These are phyloP conservation scores for Erannis defoliaria DNA, from an alignment of 2,888 invertebrate genomes.

Conservation along the genomic window DNA sequence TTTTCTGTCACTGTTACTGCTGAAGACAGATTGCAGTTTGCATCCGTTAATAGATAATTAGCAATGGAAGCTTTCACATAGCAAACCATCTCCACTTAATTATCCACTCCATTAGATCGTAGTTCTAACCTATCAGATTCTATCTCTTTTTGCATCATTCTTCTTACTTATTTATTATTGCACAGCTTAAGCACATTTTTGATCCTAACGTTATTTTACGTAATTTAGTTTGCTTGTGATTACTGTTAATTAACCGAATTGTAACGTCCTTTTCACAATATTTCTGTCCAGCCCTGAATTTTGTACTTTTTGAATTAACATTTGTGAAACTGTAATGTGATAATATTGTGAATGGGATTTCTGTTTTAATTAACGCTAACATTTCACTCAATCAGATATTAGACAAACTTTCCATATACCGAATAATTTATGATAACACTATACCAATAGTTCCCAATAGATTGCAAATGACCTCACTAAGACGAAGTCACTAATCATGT, in stretches of 20 bases:
- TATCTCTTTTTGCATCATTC: slow-evolving; percentile 39
- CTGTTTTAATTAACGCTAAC: slow-evolving; percentile 15
- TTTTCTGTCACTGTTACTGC: slow-evolving; percentile 60
- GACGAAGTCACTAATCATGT: slow-evolving; percentile 32
- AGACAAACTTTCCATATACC: slow-evolving; percentile 22
- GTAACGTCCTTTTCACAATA: slow-evolving; percentile 35
- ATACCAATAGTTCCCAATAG: slow-evolving; percentile 24
- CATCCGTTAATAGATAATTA: slow-evolving; percentile 58
- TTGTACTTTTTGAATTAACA: neutral
- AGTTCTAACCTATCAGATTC: slow-evolving; percentile 44
- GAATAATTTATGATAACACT: slow-evolving; percentile 36
- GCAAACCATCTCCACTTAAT: slow-evolving; percentile 32
- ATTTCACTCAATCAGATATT: slow-evolving; percentile 28
- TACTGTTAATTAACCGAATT: slow-evolving; percentile 18
- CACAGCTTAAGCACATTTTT: slow-evolving; percentile 77
- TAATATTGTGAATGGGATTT: slow-evolving; percentile 20
- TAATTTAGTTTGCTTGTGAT: slow-evolving; percentile 60
- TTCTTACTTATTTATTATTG: slow-evolving; percentile 60
- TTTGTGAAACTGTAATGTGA: neutral
- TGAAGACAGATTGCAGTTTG: slow-evolving; percentile 74
- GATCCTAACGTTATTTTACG: slow-evolving; percentile 52
- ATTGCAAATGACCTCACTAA: slow-evolving; percentile 25
- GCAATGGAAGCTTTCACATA: slow-evolving; percentile 48
- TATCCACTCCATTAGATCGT: slow-evolving; percentile 35
- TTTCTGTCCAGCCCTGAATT: neutral